Evolutionary conservation across 1,140 invertebrate genomes (phyloP).

Genomic region (Lepidurus couesii): DNA sequence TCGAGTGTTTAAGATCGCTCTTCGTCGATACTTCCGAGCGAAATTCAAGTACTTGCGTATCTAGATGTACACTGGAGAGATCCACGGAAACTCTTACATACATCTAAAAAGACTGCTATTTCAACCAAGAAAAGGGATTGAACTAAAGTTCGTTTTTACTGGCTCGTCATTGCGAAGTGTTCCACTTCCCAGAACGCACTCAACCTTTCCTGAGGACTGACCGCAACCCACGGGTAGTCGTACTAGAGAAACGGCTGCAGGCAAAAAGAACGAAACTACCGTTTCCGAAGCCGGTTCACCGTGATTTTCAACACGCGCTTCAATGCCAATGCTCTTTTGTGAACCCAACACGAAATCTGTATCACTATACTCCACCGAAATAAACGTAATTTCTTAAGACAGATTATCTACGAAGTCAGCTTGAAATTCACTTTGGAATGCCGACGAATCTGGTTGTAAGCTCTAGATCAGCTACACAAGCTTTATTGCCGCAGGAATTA

Average conservation of each 20-base stretch:
- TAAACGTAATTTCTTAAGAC: neutral
- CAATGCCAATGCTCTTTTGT: neutral
- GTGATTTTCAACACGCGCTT: neutral
- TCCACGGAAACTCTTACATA: neutral
- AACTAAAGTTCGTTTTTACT: neutral
- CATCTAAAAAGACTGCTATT: neutral
- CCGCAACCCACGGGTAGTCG: neutral
- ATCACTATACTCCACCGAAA: neutral
- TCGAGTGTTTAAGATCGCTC: neutral
- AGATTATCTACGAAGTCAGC: neutral
- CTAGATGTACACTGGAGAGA: neutral
- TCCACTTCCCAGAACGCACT: neutral
- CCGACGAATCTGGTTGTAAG: neutral
- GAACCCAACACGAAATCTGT: neutral
- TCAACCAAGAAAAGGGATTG: neutral
- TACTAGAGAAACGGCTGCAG: neutral
- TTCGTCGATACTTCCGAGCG: neutral
- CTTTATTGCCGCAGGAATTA: neutral
- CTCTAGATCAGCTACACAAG: neutral
- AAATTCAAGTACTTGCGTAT: neutral
- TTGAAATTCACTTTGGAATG: neutral
- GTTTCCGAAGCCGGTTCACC: neutral
- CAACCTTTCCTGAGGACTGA: neutral
- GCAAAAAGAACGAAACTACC: neutral
- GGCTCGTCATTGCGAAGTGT: neutral